Percentiles rank a stretch among this genome's conserved stretches.
Evolutionary conservation across 2,113 vertebrate genomes (phyloP).

Genomic region (Larimichthys polyactis): DNA sequence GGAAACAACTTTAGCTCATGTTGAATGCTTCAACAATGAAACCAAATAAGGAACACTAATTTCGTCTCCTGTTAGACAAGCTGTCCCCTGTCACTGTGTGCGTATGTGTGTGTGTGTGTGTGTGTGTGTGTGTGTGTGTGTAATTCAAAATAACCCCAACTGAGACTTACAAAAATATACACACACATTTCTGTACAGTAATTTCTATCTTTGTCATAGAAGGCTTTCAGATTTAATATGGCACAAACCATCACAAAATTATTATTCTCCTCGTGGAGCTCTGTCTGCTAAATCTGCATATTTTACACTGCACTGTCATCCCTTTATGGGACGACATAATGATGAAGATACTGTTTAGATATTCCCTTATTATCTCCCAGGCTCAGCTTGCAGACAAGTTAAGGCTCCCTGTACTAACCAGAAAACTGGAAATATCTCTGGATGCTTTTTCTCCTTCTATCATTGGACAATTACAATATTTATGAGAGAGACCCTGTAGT

Average conservation of each 20-base stretch:
- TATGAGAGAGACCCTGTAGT: constrained; percentile 77
- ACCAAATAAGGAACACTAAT: constrained; percentile 11
- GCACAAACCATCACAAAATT: constrained; percentile 45
- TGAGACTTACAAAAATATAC: not conserved
- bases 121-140: not conserved
- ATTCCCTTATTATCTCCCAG: constrained; percentile 69
- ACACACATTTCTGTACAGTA: constrained; percentile 21
- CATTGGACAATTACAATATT: constrained; percentile 85
- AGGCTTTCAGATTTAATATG: constrained; percentile 45
- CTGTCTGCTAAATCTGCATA: constrained; percentile 71
- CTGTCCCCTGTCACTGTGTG: not conserved
- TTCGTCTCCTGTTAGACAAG: constrained; percentile 25
- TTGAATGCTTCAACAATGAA: constrained; percentile 12
- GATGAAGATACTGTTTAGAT: constrained; percentile 77
- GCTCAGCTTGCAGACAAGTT: constrained; percentile 73
- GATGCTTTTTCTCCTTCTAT: constrained; percentile 69
- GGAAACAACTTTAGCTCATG: constrained; percentile 10
- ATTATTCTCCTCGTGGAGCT: constrained; percentile 59
- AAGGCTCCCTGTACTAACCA: constrained; percentile 61
- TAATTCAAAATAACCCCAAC: constrained; percentile 6
- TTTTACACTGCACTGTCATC: constrained; percentile 66
- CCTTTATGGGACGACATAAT: constrained; percentile 66
- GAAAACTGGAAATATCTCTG: constrained; percentile 72
- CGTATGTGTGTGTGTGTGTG: not conserved
- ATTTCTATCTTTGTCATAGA: constrained; percentile 25